Percentiles rank a stretch among this genome's conserved stretches.
phyloP scores from a whole-genome alignment of 2,888 invertebrate genomes.

The Zele albiditarsus region DNA sequence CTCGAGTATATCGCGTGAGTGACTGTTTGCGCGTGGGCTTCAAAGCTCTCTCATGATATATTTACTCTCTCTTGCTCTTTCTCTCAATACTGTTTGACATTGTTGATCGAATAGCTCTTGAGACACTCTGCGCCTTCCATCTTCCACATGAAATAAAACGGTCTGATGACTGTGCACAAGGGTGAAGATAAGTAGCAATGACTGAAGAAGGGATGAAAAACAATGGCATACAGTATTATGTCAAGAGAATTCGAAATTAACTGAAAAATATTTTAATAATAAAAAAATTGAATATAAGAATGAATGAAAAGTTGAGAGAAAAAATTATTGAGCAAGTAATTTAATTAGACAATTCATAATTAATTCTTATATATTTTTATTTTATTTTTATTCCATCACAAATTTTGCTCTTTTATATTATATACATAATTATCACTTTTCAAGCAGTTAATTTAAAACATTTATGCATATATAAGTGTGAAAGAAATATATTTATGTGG shows the following conservation, averaged over 20 bases:
- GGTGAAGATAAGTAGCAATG: neutral
- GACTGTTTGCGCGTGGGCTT: neutral
- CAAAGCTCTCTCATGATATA: neutral
- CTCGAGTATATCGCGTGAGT: neutral
- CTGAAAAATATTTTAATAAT: neutral
- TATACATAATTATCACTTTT: too few species aligned
- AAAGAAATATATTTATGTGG: constrained; percentile 13
- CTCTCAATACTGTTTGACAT: neutral
- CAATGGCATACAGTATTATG: neutral
- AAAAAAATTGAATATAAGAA: neutral
- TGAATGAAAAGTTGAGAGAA: neutral
- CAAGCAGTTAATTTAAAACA: too few species aligned
- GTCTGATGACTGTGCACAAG: neutral
- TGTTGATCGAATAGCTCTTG: neutral
- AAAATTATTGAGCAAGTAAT: too few species aligned
- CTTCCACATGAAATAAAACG: neutral
- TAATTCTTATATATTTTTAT: too few species aligned
- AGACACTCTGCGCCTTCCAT: neutral
- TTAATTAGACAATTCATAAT: too few species aligned
- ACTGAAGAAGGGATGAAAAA: neutral
- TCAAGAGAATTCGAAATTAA: neutral
- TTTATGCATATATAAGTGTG: neutral
- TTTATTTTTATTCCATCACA: too few species aligned
- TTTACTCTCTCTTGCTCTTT: neutral
- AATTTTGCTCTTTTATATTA: too few species aligned